Conservation (phyloP, 2,113 vertebrate species). For the Bettongia penicillata region DNA sequence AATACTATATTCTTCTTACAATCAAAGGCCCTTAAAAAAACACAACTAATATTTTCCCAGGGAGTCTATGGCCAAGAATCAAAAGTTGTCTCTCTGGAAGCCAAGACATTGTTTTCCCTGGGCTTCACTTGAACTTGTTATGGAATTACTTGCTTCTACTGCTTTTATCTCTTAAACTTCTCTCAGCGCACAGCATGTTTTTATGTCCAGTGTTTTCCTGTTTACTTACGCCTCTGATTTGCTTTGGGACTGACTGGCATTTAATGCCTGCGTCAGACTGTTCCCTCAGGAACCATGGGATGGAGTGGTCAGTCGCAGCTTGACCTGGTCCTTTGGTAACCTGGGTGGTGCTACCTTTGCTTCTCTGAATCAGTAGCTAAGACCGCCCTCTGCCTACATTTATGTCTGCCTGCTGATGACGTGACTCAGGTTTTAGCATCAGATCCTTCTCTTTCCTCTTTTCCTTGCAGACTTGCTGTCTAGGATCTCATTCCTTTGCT, state of each 20-base stretch:
- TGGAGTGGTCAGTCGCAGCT: background rate
- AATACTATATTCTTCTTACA: background rate
- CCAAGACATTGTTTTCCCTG: background rate
- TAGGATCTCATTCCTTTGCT: too few relatives aligned
- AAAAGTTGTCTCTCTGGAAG: background rate
- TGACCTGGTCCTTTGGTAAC: background rate
- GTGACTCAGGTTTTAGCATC: too few relatives aligned
- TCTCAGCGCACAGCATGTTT: background rate
- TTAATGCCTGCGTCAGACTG: too few relatives aligned
- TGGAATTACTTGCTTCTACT: background rate
- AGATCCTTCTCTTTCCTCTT: too few relatives aligned
- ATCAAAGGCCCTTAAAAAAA: background rate
- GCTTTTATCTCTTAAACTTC: background rate
- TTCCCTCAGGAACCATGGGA: background rate
- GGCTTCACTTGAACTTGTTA: background rate
- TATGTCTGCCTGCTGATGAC: background rate
- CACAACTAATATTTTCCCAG: background rate
- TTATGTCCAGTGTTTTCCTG: background rate
- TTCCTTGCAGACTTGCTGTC: too few relatives aligned
- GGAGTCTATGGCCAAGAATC: background rate
- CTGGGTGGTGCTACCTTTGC: background rate
- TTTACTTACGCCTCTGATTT: background rate
- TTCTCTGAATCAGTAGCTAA: background rate
- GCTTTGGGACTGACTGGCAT: background rate
- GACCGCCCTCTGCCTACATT: background rate